These are phyloP conservation scores for Brienomyrus brachyistius DNA, from an alignment of 2,113 vertebrate species.

Conservation along the genomic window DNA sequence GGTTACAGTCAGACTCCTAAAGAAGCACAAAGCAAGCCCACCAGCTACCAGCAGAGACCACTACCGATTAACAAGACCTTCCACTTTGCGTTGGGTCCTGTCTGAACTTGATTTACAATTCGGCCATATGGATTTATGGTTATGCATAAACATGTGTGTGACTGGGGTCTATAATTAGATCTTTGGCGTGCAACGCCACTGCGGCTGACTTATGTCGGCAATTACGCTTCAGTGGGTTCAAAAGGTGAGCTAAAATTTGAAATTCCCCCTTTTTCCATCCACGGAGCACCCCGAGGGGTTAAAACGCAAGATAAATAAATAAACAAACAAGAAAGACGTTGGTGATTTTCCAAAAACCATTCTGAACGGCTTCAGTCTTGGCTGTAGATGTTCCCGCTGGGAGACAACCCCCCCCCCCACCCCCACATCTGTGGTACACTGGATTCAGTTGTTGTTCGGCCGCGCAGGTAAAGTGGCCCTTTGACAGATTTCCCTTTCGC, in stretches of 20 bases:
- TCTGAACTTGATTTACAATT: conserved; percentile 14
- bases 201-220: conserved; percentile 9
- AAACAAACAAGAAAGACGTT: conserved; percentile 1
- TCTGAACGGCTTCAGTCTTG: neutral
- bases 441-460: neutral
- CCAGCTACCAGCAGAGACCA: neutral
- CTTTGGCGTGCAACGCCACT: neutral
- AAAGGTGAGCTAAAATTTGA: conserved; percentile 6
- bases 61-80: neutral
- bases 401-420: neutral
- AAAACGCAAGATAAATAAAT: neutral
- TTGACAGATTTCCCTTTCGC: neutral
- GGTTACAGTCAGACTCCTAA: neutral
- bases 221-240: conserved; percentile 11
- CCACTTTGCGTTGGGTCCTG: conserved; percentile 7
- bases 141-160: conserved; percentile 17
- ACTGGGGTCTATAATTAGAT: conserved; percentile 15
- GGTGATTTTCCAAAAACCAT: neutral
- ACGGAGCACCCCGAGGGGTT: neutral
- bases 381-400: neutral
- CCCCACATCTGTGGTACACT: neutral
- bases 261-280: conserved; percentile 1
- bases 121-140: conserved; percentile 7
- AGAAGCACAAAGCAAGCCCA: conserved; percentile 1
- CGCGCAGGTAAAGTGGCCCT: conserved; percentile 3